These are phyloP conservation scores for Ailurus styani DNA, from an alignment of 2,113 vertebrate genomes.

Conservation along the genomic window DNA sequence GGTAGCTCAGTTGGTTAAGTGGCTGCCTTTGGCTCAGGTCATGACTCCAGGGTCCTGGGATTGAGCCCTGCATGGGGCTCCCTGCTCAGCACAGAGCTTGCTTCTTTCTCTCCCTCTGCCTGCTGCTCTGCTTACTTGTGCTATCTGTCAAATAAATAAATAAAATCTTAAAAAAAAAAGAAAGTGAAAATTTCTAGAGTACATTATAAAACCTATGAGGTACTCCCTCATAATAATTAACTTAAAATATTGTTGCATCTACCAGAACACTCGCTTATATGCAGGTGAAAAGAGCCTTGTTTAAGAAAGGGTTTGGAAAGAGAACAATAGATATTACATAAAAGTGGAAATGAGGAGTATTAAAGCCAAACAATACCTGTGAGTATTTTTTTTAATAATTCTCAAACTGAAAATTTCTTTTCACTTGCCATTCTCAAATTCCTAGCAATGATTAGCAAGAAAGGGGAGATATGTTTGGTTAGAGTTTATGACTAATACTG, in stretches of 20 bases:
- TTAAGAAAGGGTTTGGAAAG: background rate
- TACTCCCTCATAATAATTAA: background rate
- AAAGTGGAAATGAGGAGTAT: background rate
- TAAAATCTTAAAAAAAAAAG: too few relatives aligned
- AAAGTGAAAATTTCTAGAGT: background rate
- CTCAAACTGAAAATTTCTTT: background rate
- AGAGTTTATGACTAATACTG: background rate
- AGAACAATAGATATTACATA: background rate
- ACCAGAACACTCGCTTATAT: background rate
- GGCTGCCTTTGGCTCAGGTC: too few relatives aligned
- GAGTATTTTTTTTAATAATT: background rate
- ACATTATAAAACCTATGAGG: background rate
- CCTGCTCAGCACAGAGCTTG: too few relatives aligned
- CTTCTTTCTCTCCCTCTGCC: too few relatives aligned
- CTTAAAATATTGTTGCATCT: background rate
- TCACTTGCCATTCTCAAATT: background rate
- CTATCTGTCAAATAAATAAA: too few relatives aligned
- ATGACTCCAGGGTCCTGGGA: too few relatives aligned
- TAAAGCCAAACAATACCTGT: background rate
- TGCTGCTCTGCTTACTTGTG: too few relatives aligned
- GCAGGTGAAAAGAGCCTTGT: background rate
- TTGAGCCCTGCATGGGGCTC: too few relatives aligned
- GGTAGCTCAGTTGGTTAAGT: too few relatives aligned
- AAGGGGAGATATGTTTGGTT: background rate
- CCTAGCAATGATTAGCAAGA: background rate